Evolutionary conservation across 2,888 invertebrate genomes (phyloP).

Genomic region (Hemithea aestivaria): DNA sequence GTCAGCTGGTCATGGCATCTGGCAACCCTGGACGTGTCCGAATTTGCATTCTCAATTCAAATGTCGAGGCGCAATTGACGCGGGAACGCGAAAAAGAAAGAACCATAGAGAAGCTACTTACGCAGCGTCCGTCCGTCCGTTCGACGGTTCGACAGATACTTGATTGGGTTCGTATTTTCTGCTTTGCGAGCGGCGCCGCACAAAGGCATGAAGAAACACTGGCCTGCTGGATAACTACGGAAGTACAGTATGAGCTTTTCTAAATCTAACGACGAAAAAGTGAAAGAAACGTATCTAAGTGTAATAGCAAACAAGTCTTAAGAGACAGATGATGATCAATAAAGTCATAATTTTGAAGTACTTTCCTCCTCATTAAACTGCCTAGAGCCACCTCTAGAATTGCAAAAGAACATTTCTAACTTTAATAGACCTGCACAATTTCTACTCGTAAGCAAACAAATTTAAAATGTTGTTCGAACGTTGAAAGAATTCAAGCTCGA

Average conservation of each 20-base stretch:
- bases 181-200: constrained; percentile 38
- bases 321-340: no score
- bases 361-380: no score
- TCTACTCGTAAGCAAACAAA: no score
- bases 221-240: constrained; percentile 29
- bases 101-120: constrained; percentile 28
- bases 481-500: no score
- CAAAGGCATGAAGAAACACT: constrained; percentile 50
- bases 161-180: constrained; percentile 53
- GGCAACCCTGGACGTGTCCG: constrained; percentile 23
- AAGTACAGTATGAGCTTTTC: constrained; percentile 9
- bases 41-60: constrained; percentile 29
- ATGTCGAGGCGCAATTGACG: constrained; percentile 30
- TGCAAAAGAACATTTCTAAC: no score
- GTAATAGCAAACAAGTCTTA: no score
- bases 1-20: constrained; percentile 20
- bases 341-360: no score
- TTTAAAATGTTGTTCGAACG: no score
- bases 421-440: no score
- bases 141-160: constrained; percentile 49
- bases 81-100: constrained; percentile 31
- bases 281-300: no score
- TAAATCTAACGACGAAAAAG: no score
- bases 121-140: constrained; percentile 30
- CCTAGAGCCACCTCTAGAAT: no score